These are phyloP conservation scores for Nymphalis c-album DNA, from an alignment of 2,888 invertebrate species.

Conservation along the genomic window DNA sequence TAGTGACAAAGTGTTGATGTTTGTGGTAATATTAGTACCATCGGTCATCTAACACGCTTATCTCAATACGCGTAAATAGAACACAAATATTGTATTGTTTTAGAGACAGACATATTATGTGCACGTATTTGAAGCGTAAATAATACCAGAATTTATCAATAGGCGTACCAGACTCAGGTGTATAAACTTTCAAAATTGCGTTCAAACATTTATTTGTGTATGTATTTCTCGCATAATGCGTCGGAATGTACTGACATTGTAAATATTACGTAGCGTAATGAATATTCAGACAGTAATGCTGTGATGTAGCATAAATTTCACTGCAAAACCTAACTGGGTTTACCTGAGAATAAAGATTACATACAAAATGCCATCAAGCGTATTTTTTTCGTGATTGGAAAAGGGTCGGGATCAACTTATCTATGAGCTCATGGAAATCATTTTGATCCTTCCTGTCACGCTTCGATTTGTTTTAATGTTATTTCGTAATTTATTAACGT, in stretches of 20 bases:
- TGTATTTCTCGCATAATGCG: conserved; percentile 17
- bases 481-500: neutral
- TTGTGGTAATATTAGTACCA: neutral
- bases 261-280: conserved; percentile 54
- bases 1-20: neutral
- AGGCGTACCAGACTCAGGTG: neutral
- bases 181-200: neutral
- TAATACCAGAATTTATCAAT: neutral
- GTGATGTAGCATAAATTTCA: conserved; percentile 66
- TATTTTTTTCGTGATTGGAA: too few relatives aligned
- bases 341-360: conserved; percentile 9
- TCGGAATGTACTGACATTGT: conserved; percentile 31
- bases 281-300: conserved; percentile 64
- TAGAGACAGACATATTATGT: neutral
- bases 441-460: neutral
- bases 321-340: conserved; percentile 29
- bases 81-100: neutral
- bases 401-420: too few relatives aligned
- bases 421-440: neutral
- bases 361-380: conserved; percentile 10
- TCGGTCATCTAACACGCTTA: too few relatives aligned
- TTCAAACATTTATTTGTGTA: conserved; percentile 10
- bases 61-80: too few relatives aligned
- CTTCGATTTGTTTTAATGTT: neutral
- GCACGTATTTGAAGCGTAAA: neutral